phyloP scores from a whole-genome alignment of 2,113 vertebrate genomes.

The Calyptomena viridis region DNA sequence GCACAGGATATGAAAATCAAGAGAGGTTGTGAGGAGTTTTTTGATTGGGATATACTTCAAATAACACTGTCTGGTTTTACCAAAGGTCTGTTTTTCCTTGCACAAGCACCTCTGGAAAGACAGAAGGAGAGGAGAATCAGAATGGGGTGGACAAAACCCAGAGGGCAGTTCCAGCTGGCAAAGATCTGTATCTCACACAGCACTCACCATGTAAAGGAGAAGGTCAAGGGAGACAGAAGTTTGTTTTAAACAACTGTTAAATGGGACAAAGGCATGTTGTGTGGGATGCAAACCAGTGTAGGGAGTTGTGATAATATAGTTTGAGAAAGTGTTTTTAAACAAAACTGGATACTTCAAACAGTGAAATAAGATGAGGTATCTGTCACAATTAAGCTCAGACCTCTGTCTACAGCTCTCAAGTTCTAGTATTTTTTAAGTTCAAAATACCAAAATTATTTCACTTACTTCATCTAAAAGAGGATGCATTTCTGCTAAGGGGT shows the following conservation, averaged over 20 bases:
- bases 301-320: not conserved
- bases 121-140: not conserved
- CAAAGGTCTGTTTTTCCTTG: not conserved
- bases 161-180: not conserved
- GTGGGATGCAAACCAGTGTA: not conserved
- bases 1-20: not conserved
- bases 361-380: not conserved
- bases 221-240: not conserved
- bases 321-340: not conserved
- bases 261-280: not conserved
- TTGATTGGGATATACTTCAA: not conserved
- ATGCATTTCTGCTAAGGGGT: constrained; percentile 80
- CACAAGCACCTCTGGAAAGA: not conserved
- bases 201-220: not conserved
- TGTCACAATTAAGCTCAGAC: not conserved
- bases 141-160: not conserved
- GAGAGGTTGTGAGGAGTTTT: not conserved
- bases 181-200: not conserved
- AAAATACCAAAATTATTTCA: not conserved
- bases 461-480: constrained; percentile 86
- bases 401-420: not conserved
- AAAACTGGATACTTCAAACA: not conserved
- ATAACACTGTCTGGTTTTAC: not conserved
- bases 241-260: not conserved
- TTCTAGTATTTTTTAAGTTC: not conserved